Evolutionary conservation across 2,113 vertebrate genomes (phyloP).

Genomic region (Passerina amoena): DNA sequence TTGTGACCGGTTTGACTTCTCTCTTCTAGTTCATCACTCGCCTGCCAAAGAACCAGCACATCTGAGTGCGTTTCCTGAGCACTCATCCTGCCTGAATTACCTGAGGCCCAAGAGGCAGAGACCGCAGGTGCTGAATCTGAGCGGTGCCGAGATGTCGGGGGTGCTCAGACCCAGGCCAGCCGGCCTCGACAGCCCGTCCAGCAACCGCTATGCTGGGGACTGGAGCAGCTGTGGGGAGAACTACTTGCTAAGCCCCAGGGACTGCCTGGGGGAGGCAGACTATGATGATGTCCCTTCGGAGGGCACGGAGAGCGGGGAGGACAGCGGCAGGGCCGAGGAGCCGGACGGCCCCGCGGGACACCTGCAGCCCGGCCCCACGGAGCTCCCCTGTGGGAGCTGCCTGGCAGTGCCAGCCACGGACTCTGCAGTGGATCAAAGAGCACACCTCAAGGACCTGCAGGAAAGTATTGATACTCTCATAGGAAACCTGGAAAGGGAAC

Average conservation of each 20-base stretch:
- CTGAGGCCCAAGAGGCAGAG: conserved; percentile 88
- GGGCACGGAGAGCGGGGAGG: conserved; percentile 71
- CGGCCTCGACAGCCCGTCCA: conserved; percentile 89
- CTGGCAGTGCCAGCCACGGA: conserved; percentile 88
- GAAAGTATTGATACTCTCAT: conserved; percentile 97
- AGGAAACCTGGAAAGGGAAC: conserved; percentile 95
- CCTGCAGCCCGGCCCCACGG: conserved; percentile 59
- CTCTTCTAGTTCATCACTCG: conserved; percentile 78
- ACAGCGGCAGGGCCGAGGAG: conserved; percentile 54
- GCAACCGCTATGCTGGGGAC: conserved; percentile 97
- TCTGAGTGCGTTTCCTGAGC: conserved; percentile 20
- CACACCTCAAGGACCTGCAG: conserved; percentile 94
- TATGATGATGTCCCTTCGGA: conserved; percentile 88
- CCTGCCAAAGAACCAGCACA: conserved; percentile 69
- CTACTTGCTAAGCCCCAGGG: conserved; percentile 77
- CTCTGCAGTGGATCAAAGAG: conserved; percentile 80
- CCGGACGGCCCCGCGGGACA: conserved; percentile 12
- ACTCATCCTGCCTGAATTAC: conserved; percentile 62
- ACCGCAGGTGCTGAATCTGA: conserved; percentile 89
- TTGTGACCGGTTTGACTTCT: conserved; percentile 31
- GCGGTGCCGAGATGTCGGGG: conserved; percentile 70
- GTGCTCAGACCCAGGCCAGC: conserved; percentile 85
- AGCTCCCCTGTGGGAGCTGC: conserved; percentile 81
- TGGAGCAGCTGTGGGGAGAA: conserved; percentile 91
- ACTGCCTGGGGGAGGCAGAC: conserved; percentile 80